These are phyloP conservation scores for Cerceris ruficornis DNA, from an alignment of 2,888 invertebrate genomes.

Conservation along the genomic window DNA sequence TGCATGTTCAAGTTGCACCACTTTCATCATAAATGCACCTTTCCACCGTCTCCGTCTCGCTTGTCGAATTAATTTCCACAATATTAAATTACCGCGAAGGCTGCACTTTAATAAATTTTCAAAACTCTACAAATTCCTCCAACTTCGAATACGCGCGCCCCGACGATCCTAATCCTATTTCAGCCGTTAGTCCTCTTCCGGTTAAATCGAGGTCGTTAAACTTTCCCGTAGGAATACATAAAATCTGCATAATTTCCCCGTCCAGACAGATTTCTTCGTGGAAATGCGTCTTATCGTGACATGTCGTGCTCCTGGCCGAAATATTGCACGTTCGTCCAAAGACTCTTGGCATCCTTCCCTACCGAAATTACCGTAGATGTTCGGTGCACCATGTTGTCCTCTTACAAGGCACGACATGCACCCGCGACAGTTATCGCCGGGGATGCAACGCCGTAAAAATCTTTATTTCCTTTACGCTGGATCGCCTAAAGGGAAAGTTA, in stretches of 20 bases:
- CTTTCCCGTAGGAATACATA: no score
- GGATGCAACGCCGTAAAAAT: slow-evolving; percentile 39
- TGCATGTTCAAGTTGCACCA: no score
- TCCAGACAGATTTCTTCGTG: slow-evolving; percentile 15
- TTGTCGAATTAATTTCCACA: no score
- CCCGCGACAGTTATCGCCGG: slow-evolving; percentile 30
- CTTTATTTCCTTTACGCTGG: slow-evolving; percentile 41
- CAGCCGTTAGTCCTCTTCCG: background rate
- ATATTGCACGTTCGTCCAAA: slow-evolving; percentile 38
- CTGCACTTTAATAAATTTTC: no score
- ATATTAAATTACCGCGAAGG: no score
- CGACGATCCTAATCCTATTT: background rate
- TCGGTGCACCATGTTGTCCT: slow-evolving; percentile 13
- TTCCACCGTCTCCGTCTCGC: no score
- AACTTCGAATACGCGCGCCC: background rate
- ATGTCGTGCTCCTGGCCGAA: slow-evolving; percentile 16
- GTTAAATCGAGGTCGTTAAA: background rate
- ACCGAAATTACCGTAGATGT: slow-evolving; percentile 30
- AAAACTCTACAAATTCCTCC: no score
- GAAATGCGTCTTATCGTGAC: slow-evolving; percentile 16
- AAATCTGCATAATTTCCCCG: slow-evolving; percentile 31
- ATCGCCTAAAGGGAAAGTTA: slow-evolving; percentile 30
- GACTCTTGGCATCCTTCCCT: slow-evolving; percentile 50
- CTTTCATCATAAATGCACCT: no score
- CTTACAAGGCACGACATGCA: background rate